Conservation (phyloP, 2,113 vertebrate genomes). For the Myotis brandtii region DNA sequence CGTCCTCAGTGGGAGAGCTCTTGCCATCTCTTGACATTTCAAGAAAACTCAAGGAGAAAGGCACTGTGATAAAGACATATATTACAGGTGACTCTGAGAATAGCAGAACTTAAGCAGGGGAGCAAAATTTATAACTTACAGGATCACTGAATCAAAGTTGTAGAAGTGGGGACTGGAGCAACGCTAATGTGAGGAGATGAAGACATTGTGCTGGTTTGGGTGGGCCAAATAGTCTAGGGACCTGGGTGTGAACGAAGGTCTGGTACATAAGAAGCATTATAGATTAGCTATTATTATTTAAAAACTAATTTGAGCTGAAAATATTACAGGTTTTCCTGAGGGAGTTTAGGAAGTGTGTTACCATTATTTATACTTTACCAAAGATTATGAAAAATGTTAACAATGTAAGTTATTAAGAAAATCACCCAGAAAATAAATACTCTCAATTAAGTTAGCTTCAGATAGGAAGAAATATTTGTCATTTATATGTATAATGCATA, state of each 20-base stretch:
- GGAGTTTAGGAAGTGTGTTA: neutral
- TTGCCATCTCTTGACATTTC: neutral
- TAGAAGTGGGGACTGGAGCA: neutral
- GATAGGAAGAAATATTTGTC: conserved; percentile 10
- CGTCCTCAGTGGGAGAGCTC: neutral
- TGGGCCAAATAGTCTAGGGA: neutral
- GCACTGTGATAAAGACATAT: neutral
- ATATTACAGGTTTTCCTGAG: neutral
- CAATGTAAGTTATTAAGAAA: conserved; percentile 49
- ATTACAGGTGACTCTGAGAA: neutral
- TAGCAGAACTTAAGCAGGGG: neutral
- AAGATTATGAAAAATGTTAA: conserved; percentile 22
- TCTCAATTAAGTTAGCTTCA: conserved; percentile 28
- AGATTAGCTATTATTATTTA: neutral
- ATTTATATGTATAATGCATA: neutral
- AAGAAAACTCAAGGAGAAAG: neutral
- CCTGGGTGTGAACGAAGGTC: neutral
- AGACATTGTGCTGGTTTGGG: neutral
- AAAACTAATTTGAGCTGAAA: neutral
- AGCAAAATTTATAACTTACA: neutral
- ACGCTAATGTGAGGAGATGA: neutral
- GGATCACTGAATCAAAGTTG: neutral
- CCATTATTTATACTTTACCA: neutral
- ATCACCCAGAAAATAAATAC: conserved; percentile 21
- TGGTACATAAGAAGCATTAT: neutral